These are phyloP conservation scores for Falcaria lacertinaria DNA, from an alignment of 2,888 invertebrate species.

Conservation along the genomic window DNA sequence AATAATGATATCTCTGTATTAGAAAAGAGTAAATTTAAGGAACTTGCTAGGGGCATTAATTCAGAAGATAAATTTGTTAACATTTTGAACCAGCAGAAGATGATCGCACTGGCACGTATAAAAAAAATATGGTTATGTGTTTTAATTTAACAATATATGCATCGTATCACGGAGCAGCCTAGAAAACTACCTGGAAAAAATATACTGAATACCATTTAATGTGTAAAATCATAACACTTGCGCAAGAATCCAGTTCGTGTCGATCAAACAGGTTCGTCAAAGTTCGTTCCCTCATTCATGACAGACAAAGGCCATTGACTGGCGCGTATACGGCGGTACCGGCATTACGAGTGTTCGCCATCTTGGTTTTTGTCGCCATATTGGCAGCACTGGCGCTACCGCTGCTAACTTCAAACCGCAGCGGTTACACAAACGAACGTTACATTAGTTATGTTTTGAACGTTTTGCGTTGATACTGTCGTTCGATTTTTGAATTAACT, in stretches of 20 bases:
- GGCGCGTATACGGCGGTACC: slow-evolving; percentile 19
- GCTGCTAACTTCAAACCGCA: slow-evolving; percentile 52
- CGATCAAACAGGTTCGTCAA: slow-evolving; percentile 50
- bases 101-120: no score
- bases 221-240: slow-evolving; percentile 12
- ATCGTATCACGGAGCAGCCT: no score
- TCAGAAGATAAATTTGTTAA: no score
- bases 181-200: no score
- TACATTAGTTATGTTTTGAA: slow-evolving; percentile 67
- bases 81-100: no score
- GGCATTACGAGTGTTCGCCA: no score
- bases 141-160: no score
- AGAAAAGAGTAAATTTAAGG: no score
- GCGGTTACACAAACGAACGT: slow-evolving; percentile 57
- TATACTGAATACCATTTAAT: not conserved
- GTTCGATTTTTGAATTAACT: slow-evolving; percentile 23
- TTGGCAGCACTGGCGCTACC: slow-evolving; percentile 35
- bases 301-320: slow-evolving; percentile 61
- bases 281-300: slow-evolving; percentile 57
- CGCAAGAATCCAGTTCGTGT: slow-evolving; percentile 20
- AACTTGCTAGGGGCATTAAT: no score
- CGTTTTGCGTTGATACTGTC: slow-evolving; percentile 37
- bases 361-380: slow-evolving; percentile 32
- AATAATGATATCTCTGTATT: no score
- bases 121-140: no score